Evolutionary conservation across 2,797 vertebrate genomes (phyloP), one percentile per base, ranked within the genome.

Genomic region (Pithecia hirsuta): DNA sequence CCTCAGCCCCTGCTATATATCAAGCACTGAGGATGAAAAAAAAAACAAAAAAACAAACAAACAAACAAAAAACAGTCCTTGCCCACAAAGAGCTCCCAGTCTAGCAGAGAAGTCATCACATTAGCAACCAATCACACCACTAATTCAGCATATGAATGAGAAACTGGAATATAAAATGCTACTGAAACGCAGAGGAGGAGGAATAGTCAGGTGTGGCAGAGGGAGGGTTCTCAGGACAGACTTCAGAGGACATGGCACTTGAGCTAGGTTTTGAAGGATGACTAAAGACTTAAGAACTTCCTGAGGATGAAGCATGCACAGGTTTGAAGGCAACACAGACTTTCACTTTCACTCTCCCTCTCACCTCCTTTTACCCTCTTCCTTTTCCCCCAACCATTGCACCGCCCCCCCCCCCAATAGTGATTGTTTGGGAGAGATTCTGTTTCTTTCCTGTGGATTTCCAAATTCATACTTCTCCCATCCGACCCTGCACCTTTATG

Each of bases 271-370:
- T 92, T 91, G 80, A 93, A 93, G 87, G 74, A 91, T 78, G 72
- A 92, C 72, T 55, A 95, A 93, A 86, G n/a, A 85, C 33, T 83
- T 75, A 46, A 90, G 92, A 92, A 87, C 46, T 94, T 94, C 85
- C 91, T 93, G 74, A 92, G 94, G 75, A 89, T 82, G 85, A 92
- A 96, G 70, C 50, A 88, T 24, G 52, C 33, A 55, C 48, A 44
- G 4, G 28, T 22, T 67, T 36, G 7, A 59, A 64, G 55, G 26
- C 0, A 4, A 19, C 52, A n/a, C 7, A 39, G 80, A 5, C 22
- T 30, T n/a, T 41, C 64, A n/a, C 64, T n/a, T 67, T 72, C 19
- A 14, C 7, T 85, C 28, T 9, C 39, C 59, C 48, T 46, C 14
- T 41, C 11, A 15, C 28, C 64, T 83, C 44, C 33, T 78, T 79